phyloP scores from a whole-genome alignment of 2,888 invertebrate species.

The Apoda limacodes region DNA sequence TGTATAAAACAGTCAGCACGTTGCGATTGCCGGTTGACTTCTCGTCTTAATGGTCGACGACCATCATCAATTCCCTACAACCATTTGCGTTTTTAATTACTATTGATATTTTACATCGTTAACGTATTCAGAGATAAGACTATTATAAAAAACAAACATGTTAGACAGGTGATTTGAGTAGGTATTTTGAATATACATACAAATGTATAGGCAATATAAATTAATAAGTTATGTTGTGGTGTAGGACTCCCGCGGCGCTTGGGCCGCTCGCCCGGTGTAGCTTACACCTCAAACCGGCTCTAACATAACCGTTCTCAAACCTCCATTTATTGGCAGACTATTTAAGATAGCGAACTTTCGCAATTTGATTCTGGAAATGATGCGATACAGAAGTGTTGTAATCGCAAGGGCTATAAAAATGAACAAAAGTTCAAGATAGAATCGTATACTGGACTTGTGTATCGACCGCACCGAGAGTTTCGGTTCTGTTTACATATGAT shows the following conservation, averaged over 20 bases:
- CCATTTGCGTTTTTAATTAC: slow-evolving; percentile 60
- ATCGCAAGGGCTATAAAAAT: no score
- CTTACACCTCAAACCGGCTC: background rate
- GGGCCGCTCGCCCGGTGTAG: background rate
- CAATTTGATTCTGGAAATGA: no score
- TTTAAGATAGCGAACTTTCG: no score
- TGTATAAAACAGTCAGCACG: slow-evolving; percentile 50
- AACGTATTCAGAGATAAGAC: slow-evolving; percentile 48
- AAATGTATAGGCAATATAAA: slow-evolving; percentile 54
- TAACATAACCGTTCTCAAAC: no score
- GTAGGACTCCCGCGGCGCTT: slow-evolving; percentile 40
- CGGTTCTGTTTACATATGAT: no score
- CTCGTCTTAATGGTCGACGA: slow-evolving; percentile 46
- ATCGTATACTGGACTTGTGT: no score
- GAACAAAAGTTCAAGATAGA: no score
- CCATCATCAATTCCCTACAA: slow-evolving; percentile 44
- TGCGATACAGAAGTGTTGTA: no score
- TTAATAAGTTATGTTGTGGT: slow-evolving; percentile 58
- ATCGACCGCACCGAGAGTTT: no score
- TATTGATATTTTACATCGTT: slow-evolving; percentile 64
- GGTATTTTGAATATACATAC: slow-evolving; percentile 44
- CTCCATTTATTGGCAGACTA: no score
- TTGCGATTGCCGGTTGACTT: slow-evolving; percentile 15
- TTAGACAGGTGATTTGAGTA: slow-evolving; percentile 58
- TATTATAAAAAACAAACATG: slow-evolving; percentile 58